Conservation (phyloP, 2,888 invertebrate species). For the Augiades crinisus region DNA sequence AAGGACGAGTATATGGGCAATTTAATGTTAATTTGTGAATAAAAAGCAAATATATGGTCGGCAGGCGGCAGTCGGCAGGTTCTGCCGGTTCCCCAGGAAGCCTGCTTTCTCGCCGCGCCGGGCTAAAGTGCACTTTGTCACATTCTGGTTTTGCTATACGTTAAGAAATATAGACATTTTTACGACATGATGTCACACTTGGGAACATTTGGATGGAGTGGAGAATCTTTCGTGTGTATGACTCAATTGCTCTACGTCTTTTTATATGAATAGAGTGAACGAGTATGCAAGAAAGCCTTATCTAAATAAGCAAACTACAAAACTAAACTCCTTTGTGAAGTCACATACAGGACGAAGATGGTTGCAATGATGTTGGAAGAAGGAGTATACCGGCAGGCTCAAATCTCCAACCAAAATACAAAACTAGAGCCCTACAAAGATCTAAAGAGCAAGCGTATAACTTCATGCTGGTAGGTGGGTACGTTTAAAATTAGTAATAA, state of each 20-base stretch:
- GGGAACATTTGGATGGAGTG: neutral
- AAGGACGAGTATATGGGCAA: conserved; percentile 10
- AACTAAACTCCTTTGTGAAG: neutral
- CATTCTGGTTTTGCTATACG: conserved; percentile 4
- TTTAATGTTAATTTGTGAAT: conserved; percentile 18
- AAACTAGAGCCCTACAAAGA: no score
- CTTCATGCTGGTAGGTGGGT: no score
- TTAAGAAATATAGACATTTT: neutral
- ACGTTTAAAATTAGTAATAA: no score
- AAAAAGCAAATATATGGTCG: conserved; percentile 17
- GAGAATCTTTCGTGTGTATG: neutral
- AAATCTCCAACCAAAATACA: no score
- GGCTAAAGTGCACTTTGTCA: conserved; percentile 13
- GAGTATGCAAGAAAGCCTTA: no score
- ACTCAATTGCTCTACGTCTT: no score
- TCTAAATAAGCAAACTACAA: no score
- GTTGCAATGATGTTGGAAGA: no score
- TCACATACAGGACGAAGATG: no score
- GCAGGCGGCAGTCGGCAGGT: conserved; percentile 1
- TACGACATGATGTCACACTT: neutral
- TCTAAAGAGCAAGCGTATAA: no score
- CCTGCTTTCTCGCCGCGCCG: conserved; percentile 20
- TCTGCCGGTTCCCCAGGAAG: conserved; percentile 25
- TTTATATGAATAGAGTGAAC: no score
- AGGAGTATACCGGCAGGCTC: no score